These are phyloP conservation scores for Zingel zingel DNA, from an alignment of 2,113 vertebrate species.

Conservation along the genomic window DNA sequence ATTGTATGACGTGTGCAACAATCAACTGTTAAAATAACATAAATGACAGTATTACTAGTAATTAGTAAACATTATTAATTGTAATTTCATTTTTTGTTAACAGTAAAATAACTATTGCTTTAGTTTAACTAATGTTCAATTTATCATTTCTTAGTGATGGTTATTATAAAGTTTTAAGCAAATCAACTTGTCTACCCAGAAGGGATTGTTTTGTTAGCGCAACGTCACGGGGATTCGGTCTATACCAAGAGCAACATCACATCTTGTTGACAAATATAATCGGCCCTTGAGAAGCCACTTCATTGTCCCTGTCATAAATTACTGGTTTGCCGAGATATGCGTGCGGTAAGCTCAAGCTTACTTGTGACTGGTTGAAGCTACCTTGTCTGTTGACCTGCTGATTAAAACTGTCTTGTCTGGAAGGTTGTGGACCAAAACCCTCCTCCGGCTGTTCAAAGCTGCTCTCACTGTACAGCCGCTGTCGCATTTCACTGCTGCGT, in stretches of 20 bases:
- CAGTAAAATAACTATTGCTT: no score
- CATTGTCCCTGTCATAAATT: conserved; percentile 83
- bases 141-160: no score
- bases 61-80: no score
- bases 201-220: no score
- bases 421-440: conserved; percentile 48
- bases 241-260: conserved; percentile 64
- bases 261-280: conserved; percentile 93
- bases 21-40: no score
- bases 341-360: conserved; percentile 78
- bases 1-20: no score
- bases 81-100: no score
- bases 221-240: no score
- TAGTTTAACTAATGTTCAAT: no score
- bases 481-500: conserved; percentile 88
- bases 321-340: conserved; percentile 84
- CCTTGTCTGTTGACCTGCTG: conserved; percentile 73
- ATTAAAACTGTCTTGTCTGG: conserved; percentile 65
- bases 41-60: no score
- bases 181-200: no score
- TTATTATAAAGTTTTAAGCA: no score
- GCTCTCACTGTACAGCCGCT: conserved; percentile 87
- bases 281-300: conserved; percentile 83
- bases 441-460: conserved; percentile 85
- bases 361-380: conserved; percentile 67